Evolutionary conservation across 2,113 vertebrate species (phyloP).

Genomic region (Corythoichthys haematopterus): DNA sequence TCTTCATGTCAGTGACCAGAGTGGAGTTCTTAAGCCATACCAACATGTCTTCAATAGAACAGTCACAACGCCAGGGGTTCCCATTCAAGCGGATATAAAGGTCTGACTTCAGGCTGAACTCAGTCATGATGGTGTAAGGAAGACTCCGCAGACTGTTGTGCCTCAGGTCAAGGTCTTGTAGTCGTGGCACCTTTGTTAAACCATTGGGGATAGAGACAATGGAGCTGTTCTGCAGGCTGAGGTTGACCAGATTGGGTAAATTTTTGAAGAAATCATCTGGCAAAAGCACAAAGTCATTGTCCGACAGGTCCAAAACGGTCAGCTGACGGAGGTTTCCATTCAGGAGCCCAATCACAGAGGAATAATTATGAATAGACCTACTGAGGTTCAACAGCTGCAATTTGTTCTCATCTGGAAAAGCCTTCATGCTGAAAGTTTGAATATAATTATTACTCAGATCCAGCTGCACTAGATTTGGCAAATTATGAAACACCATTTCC

Average conservation of each 20-base stretch:
- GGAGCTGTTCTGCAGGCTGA: conserved; percentile 85
- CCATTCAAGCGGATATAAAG: conserved; percentile 69
- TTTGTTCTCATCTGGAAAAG: conserved; percentile 68
- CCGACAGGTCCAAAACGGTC: conserved; percentile 76
- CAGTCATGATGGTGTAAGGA: conserved; percentile 61
- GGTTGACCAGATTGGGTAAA: conserved; percentile 67
- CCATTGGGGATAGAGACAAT: conserved; percentile 73
- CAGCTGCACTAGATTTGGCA: conserved; percentile 78
- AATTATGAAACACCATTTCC: conserved; percentile 70
- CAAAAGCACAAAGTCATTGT: conserved; percentile 77
- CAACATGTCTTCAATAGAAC: conserved; percentile 74
- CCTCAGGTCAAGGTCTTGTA: conserved; percentile 81
- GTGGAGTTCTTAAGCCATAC: conserved; percentile 81
- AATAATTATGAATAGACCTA: conserved; percentile 54
- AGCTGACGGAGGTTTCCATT: conserved; percentile 63
- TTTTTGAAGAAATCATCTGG: conserved; percentile 63
- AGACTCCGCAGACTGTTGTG: conserved; percentile 78
- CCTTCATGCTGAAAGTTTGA: conserved; percentile 62
- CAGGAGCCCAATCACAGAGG: conserved; percentile 46
- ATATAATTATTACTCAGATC: conserved; percentile 86
- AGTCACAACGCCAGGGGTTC: conserved; percentile 88
- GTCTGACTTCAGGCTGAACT: conserved; percentile 60
- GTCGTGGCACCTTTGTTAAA: conserved; percentile 68
- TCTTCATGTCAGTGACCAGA: conserved; percentile 64
- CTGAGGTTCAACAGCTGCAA: conserved; percentile 75